Evolutionary conservation across 2,113 vertebrate species (phyloP).

Genomic region (Peromyscus polionotus): DNA sequence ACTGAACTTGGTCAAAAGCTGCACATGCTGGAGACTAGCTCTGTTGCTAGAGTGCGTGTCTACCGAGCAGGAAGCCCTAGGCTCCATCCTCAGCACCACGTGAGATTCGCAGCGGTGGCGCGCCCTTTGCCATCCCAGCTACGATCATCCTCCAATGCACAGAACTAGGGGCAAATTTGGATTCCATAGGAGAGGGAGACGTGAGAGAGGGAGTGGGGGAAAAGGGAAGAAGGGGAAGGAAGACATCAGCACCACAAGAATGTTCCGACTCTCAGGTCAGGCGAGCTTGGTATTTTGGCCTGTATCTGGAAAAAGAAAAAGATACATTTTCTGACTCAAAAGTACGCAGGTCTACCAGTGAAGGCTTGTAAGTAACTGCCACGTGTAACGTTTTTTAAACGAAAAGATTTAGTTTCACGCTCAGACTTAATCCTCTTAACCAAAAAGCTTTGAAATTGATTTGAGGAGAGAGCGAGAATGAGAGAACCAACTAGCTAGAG

Average conservation of each 20-base stretch:
- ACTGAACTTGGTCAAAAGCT: neutral
- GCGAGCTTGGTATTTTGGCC: neutral
- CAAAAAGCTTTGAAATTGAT: neutral
- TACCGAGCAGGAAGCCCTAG: neutral
- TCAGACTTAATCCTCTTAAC: neutral
- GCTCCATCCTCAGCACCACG: neutral
- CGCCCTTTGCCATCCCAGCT: neutral
- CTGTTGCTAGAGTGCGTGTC: neutral
- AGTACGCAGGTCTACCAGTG: neutral
- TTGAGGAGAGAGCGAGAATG: neutral
- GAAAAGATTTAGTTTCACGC: neutral
- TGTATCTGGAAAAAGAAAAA: neutral
- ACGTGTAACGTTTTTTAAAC: neutral
- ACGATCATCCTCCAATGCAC: neutral
- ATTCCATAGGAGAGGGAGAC: neutral
- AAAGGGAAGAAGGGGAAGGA: too few relatives aligned
- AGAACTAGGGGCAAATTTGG: neutral
- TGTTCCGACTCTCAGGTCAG: neutral
- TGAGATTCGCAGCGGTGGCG: neutral
- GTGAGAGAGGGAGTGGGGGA: neutral
- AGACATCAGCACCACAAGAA: too few relatives aligned
- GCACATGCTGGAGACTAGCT: neutral
- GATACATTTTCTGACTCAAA: neutral
- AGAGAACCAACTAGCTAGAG: too few relatives aligned
- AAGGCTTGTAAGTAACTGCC: neutral